phyloP scores from a whole-genome alignment of 2,797 vertebrate species.

The Danio albolineatus region DNA sequence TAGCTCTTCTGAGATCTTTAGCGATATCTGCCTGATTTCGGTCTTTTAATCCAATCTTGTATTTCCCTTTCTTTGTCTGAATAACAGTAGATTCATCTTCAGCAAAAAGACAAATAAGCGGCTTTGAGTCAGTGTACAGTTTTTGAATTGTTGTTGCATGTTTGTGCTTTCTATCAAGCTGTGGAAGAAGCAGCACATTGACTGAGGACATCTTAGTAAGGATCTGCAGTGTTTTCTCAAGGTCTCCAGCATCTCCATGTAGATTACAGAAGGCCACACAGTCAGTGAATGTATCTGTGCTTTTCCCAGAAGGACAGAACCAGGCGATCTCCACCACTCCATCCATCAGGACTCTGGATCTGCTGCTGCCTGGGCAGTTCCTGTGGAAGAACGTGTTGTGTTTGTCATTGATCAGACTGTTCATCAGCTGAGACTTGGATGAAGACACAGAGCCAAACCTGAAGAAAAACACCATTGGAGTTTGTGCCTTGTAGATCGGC shows the following conservation, averaged over 20 bases:
- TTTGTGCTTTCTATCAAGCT: conserved; percentile 41
- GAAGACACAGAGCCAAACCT: conserved; percentile 71
- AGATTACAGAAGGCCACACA: conserved; percentile 61
- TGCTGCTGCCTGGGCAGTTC: conserved; percentile 68
- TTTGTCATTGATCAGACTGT: conserved; percentile 66
- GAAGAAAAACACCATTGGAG: conserved; percentile 75
- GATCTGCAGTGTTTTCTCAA: conserved; percentile 68
- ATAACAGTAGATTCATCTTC: conserved; percentile 50
- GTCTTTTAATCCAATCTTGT: conserved; percentile 73
- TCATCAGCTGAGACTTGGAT: conserved; percentile 77
- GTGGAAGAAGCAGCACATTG: conserved; percentile 69
- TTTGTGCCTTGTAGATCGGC: conserved; percentile 65
- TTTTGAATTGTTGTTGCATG: conserved; percentile 40
- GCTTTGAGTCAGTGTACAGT: conserved; percentile 57
- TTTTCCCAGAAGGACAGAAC: conserved; percentile 72
- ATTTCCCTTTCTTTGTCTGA: not conserved
- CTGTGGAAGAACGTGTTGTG: conserved; percentile 73
- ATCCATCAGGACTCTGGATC: conserved; percentile 70
- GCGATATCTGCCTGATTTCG: conserved; percentile 71
- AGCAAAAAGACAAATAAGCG: conserved; percentile 71
- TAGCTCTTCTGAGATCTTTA: conserved; percentile 58
- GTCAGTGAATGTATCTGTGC: conserved; percentile 65
- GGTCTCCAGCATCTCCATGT: conserved; percentile 67
- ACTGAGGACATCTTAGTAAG: conserved; percentile 71
- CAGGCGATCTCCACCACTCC: conserved; percentile 81